A percentile compares a stretch with the other conserved stretches of the same genome.
Conservation (phyloP, 2,113 vertebrate species). For the Galemys pyrenaicus region DNA sequence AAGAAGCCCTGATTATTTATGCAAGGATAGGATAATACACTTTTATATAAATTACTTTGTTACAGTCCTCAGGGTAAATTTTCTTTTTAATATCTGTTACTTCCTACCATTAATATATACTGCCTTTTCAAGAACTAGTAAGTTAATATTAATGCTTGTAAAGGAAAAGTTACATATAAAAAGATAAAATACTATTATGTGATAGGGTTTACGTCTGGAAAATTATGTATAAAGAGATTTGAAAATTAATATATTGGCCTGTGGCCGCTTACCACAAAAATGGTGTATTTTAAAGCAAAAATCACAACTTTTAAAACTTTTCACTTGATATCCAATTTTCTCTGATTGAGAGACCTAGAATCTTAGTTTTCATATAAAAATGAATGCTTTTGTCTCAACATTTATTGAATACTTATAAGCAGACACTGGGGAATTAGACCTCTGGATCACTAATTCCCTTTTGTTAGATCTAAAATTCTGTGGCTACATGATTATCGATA, state of each 20-base stretch:
- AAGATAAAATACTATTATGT: conserved; percentile 18
- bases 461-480: conserved; percentile 1
- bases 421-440: conserved; percentile 1
- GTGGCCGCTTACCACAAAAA: background rate
- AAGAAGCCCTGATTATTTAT: background rate
- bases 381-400: conserved; percentile 40
- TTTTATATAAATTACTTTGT: background rate
- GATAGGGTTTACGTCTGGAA: conserved; percentile 1
- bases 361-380: conserved; percentile 5
- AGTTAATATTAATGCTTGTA: conserved; percentile 20
- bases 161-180: conserved; percentile 13
- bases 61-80: conserved; percentile 12
- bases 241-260: conserved; percentile 30
- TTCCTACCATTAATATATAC: background rate
- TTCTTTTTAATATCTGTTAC: background rate
- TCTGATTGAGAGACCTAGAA: background rate
- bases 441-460: conserved; percentile 8
- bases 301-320: conserved; percentile 35
- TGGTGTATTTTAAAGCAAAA: conserved; percentile 14
- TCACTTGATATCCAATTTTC: conserved; percentile 17
- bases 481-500: conserved; percentile 3
- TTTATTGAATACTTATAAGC: conserved; percentile 38
- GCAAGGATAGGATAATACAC: background rate
- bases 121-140: conserved; percentile 42
- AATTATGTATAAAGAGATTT: background rate